Conservation (phyloP, 2,888 invertebrate species). For the Sesamia inferens region DNA sequence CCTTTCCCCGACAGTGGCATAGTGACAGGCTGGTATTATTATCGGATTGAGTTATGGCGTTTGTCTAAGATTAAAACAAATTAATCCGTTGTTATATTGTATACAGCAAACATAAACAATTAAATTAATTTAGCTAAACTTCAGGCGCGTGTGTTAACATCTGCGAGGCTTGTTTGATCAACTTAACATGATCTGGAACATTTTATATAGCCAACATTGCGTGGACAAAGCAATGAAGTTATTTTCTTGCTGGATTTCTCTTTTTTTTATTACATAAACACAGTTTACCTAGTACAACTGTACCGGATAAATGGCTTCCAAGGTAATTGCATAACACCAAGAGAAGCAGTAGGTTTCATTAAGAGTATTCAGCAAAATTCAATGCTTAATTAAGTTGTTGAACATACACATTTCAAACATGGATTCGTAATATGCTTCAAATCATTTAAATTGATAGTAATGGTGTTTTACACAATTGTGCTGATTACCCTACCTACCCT, state of each 20-base stretch:
- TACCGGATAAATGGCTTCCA: too few species aligned
- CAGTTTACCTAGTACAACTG: neutral
- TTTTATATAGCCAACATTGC: neutral
- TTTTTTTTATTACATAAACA: neutral
- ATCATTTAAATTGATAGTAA: too few species aligned
- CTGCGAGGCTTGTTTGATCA: neutral
- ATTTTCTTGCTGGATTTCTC: neutral
- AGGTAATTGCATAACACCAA: too few species aligned
- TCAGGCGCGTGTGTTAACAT: neutral
- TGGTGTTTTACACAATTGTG: too few species aligned
- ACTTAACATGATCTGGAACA: neutral
- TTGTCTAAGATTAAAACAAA: conserved; percentile 12
- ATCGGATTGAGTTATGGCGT: conserved; percentile 8
- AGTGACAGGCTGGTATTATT: neutral
- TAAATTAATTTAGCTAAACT: neutral
- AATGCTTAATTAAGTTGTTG: too few species aligned
- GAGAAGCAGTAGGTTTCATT: too few species aligned
- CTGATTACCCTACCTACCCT: too few species aligned
- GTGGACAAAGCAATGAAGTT: neutral
- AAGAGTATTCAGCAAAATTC: too few species aligned
- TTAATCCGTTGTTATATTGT: conserved; percentile 4
- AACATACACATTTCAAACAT: too few species aligned
- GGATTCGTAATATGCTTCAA: too few species aligned
- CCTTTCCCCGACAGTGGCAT: neutral
- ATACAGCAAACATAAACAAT: neutral